Percentiles rank a stretch among this genome's conserved stretches.
These are phyloP conservation scores for Imbricaverruca yamaguchii DNA, from an alignment of 2,888 invertebrate genomes.

Conservation along the genomic window DNA sequence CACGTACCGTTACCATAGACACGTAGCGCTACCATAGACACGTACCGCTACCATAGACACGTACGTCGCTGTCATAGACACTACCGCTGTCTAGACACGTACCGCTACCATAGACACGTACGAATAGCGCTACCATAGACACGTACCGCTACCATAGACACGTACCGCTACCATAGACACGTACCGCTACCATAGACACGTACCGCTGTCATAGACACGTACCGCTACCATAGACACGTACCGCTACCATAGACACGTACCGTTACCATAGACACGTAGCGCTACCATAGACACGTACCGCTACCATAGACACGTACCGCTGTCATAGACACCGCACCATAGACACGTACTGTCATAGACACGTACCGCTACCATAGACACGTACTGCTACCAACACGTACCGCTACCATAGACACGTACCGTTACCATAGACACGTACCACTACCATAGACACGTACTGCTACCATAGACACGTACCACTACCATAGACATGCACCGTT, in stretches of 20 bases:
- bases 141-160: neutral
- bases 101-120: neutral
- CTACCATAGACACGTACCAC: neutral
- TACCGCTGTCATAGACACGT: too few relatives aligned
- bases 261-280: neutral
- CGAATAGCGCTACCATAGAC: too few relatives aligned
- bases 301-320: neutral
- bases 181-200: neutral
- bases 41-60: neutral
- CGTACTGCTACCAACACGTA: too few relatives aligned
- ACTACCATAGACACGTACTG: neutral
- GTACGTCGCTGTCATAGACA: neutral
- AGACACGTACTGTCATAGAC: too few relatives aligned
- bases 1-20: too few relatives aligned
- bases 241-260: too few relatives aligned
- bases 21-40: neutral
- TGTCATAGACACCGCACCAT: neutral
- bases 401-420: neutral
- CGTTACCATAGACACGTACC: too few relatives aligned
- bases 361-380: neutral
- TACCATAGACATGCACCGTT: neutral
- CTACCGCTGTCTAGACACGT: too few relatives aligned
- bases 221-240: neutral
- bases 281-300: too few relatives aligned
- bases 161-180: too few relatives aligned